Evolutionary conservation across 2,113 vertebrate species (phyloP).

Genomic region (Plestiodon gilberti): DNA sequence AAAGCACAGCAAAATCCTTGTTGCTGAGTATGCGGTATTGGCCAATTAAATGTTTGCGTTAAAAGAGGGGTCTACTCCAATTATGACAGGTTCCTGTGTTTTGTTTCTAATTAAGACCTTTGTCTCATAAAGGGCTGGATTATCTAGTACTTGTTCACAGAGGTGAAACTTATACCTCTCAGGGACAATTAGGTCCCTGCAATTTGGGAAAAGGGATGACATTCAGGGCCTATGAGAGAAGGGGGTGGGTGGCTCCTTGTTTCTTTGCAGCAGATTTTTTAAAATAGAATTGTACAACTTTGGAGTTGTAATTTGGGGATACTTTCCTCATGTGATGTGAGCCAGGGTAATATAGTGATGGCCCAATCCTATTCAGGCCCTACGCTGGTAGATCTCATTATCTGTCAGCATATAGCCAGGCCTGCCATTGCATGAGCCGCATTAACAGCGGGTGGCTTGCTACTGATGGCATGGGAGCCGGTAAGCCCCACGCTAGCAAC

Average conservation of each 20-base stretch:
- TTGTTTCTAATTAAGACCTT: constrained; percentile 26
- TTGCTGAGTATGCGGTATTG: neutral
- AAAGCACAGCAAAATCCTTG: neutral
- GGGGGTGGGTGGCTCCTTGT: neutral
- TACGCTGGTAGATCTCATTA: too few relatives aligned
- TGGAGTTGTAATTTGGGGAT: neutral
- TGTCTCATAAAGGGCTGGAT: neutral
- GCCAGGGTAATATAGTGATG: too few relatives aligned
- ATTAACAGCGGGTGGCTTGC: too few relatives aligned
- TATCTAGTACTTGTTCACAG: fast-evolving
- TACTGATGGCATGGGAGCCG: too few relatives aligned
- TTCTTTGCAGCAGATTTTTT: neutral
- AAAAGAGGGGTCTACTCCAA: neutral
- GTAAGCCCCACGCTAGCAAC: too few relatives aligned
- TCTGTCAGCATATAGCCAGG: too few relatives aligned
- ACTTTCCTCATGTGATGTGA: too few relatives aligned
- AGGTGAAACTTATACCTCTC: neutral
- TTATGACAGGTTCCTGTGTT: neutral
- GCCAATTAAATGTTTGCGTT: constrained; percentile 11
- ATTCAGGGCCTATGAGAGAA: neutral
- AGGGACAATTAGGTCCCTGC: neutral
- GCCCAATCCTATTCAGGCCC: too few relatives aligned
- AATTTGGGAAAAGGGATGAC: neutral
- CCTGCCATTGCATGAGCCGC: too few relatives aligned
- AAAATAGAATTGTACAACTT: neutral